Evolutionary conservation across 1,140 invertebrate species (phyloP), one percentile per base, ranked within the genome.

Genomic region (Drosophila paulistorum): DNA sequence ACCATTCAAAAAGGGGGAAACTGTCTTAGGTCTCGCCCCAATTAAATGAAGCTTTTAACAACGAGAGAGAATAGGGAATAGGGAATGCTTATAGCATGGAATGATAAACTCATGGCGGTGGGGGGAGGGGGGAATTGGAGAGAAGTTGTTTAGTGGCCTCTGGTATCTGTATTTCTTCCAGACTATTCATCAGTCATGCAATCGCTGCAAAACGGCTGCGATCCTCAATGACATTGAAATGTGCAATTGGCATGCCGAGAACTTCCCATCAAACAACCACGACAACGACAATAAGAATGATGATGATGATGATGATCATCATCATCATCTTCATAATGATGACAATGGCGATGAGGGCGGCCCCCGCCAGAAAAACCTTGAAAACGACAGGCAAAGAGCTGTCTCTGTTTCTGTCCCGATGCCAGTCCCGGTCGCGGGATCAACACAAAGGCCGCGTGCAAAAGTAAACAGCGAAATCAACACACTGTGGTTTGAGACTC

Each of bases 221-320:
- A 86, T 86, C 82, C 80, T 83, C 82, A 86, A 75, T 86, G 82
- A 86, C 82, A 86, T 87, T 81, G 79, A 86, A 86, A 86, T 87
- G 82, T 87, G 79, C 76, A 86, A 71, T 78, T 78, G 76, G 82
- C 82, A 86, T 86, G 82, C 79, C 79, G 65, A 65, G 68, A 69
- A 86, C 82, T 67, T 72, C 54, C 41, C 57, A 33, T 39, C 62
- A 61, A 67, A 67, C 51, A 37, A 26, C 39, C 39, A 59, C 37
- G 45, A 69, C 74, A 26, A 7, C 57, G 73, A 59, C 37, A 39
- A 39, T 13, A 9, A 4, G 10, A 20, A 48, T 48, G 17, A 39
- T 39, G 1, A 39, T 39, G 1, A 45, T 45, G 2, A 45, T 45
- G 6, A 17, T 48, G 6, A 48, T 48, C 1, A 48, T 17, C 5